Evolutionary conservation across 1,140 invertebrate species (phyloP).

Genomic region (Rhopalosiphum padi): DNA sequence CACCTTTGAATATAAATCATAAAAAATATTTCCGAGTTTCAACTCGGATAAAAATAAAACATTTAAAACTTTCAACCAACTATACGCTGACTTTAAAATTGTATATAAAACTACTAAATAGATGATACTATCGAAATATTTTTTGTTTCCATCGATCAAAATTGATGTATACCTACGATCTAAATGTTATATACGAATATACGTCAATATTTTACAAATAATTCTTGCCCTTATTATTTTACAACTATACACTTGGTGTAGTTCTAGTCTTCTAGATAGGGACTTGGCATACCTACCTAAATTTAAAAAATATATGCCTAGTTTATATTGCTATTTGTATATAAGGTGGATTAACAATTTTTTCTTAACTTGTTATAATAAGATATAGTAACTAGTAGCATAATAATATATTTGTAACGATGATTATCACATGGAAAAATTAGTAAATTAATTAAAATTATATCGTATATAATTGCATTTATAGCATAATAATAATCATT

Average conservation of each 20-base stretch:
- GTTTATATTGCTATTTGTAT: no score
- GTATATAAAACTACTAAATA: not conserved
- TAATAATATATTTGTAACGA: not conserved
- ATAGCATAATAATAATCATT: no score
- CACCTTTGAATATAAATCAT: not conserved
- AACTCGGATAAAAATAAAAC: not conserved
- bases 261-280: no score
- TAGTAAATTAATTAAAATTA: no score
- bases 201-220: not conserved
- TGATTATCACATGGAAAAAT: not conserved
- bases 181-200: no score
- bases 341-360: no score
- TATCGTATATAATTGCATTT: no score
- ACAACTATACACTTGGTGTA: no score
- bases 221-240: not conserved
- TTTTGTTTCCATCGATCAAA: not conserved
- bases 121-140: not conserved
- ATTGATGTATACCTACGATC: no score
- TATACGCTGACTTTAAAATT: not conserved
- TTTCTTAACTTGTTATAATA: not conserved
- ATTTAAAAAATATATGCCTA: no score
- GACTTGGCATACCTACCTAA: no score
- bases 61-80: not conserved
- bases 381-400: not conserved
- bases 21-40: not conserved